Evolutionary conservation across 2,797 vertebrate species (phyloP).

Genomic region (Gadopsis bispinosus): DNA sequence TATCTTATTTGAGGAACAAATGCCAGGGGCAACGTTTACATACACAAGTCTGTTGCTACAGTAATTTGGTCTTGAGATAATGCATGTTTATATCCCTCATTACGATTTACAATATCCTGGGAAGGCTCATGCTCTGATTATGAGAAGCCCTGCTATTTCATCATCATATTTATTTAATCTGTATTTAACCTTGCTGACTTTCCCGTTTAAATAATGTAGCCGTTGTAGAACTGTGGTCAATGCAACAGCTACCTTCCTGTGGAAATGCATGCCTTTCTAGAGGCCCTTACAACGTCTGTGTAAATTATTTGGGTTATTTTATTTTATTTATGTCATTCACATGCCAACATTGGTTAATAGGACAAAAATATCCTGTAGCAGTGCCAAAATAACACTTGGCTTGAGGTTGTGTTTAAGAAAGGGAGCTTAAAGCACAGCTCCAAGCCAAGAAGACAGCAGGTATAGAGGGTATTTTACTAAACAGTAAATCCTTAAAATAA

Average conservation of each 20-base stretch:
- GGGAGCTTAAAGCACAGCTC: background rate
- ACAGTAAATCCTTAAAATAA: background rate
- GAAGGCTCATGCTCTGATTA: slow-evolving; percentile 2
- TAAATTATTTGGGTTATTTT: no score
- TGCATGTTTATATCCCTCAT: slow-evolving; percentile 14
- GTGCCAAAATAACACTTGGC: no score
- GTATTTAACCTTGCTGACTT: slow-evolving; percentile 35
- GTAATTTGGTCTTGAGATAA: slow-evolving; percentile 22
- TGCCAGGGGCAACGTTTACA: slow-evolving; percentile 27
- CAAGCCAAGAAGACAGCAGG: background rate
- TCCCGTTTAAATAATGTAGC: slow-evolving; percentile 10
- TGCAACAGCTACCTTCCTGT: no score
- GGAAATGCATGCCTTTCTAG: no score
- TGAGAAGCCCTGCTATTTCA: background rate
- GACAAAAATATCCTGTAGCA: no score
- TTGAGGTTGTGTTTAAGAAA: background rate
- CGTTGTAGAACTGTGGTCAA: background rate
- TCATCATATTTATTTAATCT: slow-evolving; percentile 32
- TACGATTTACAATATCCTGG: slow-evolving; percentile 6
- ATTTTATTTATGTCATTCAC: background rate
- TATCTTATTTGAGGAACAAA: slow-evolving; percentile 27
- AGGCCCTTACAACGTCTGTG: no score
- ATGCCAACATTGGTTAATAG: no score
- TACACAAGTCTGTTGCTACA: background rate
- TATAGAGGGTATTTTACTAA: background rate